Base-by-base conservation (phyloP, 2,797 vertebrate species). In the Phoeniculus purpureus region DNA sequence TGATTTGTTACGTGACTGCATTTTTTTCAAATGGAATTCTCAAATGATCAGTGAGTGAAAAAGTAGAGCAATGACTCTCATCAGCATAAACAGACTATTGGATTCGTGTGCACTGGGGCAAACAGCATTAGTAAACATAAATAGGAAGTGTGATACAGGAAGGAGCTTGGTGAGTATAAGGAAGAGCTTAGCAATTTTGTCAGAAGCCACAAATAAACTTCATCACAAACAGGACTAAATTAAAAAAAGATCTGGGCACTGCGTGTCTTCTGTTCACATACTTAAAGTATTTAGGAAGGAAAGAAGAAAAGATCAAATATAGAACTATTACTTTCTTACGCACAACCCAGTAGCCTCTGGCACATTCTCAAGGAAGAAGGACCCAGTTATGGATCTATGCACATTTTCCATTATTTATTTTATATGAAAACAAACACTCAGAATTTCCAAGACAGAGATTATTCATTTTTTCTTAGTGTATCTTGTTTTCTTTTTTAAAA, bases 401-500 rank as follows among this genome's bases (percentile, higher is more conserved):
- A 90, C 88, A 89, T 96, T 97, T 98, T 97, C 97, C 97, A 90
- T 91, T 96, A 96, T 97, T 98, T 97, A 96, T 94, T 94, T 97
- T 95, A 93, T 87, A 93, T 74, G 48, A 83, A 92, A 96, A 96
- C 2, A 31, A 96, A 92, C 91, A 96, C 87, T 96, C 95, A 96
- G 81, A 77, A 81, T 96, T 97, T 97, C 96, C 97, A 94, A 51
- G 65, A 81, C 78, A 92, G 75, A 85, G 68, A 82, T 89, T 19
- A 83, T 85, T 67, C 52, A 86, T 81, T 94, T 81, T 89, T 65
- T 51, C 27, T 85, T 75, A 29, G 56, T 43, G 7, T 25, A 43
- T 81, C 60, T 77, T 80, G 25, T 72, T 81, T 55, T 86, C 65
- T 90, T 85, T 94, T 80, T 79, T 89, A 66, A 80, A 93, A 91